A percentile compares a stretch with the other conserved stretches of the same genome.
These are phyloP conservation scores for Stomatorhinus walkeri DNA, from an alignment of 2,797 vertebrate genomes.

Conservation along the genomic window DNA sequence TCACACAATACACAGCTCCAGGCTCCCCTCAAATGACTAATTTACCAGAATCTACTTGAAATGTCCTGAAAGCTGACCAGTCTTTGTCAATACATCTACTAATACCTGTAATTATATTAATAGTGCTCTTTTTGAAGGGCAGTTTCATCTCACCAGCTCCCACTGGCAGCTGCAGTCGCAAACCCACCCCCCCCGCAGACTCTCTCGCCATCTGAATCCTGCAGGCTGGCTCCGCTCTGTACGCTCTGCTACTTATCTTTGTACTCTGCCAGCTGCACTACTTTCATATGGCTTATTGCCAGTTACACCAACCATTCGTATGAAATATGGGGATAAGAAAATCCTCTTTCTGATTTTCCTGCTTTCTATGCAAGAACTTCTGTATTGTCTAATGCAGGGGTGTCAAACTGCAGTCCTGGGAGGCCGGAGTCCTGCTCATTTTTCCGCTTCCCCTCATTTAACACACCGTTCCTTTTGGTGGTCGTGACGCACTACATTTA, in stretches of 20 bases:
- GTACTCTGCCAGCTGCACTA: neutral
- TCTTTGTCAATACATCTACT: neutral
- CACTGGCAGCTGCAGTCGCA: neutral
- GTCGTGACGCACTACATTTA: neutral
- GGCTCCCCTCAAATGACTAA: neutral
- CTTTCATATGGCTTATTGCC: neutral
- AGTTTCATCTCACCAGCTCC: neutral
- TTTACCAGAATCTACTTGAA: neutral
- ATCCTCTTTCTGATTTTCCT: neutral
- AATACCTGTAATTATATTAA: neutral
- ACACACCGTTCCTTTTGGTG: neutral
- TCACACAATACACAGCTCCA: no score
- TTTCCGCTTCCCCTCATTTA: neutral
- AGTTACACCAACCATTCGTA: neutral
- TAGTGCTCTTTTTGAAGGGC: neutral
- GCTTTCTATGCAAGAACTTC: neutral
- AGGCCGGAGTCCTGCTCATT: neutral
- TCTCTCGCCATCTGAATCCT: neutral
- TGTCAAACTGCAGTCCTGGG: neutral
- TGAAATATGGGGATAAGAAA: neutral
- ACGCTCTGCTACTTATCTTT: neutral
- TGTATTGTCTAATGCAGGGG: neutral
- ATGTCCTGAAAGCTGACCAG: neutral
- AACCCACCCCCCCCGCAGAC: neutral
- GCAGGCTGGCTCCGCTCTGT: neutral